Evolutionary conservation across 64 coral and sea anemone species (phyloP), one percentile per base, ranked within the genome.

Genomic region (Acropora tenuis): DNA sequence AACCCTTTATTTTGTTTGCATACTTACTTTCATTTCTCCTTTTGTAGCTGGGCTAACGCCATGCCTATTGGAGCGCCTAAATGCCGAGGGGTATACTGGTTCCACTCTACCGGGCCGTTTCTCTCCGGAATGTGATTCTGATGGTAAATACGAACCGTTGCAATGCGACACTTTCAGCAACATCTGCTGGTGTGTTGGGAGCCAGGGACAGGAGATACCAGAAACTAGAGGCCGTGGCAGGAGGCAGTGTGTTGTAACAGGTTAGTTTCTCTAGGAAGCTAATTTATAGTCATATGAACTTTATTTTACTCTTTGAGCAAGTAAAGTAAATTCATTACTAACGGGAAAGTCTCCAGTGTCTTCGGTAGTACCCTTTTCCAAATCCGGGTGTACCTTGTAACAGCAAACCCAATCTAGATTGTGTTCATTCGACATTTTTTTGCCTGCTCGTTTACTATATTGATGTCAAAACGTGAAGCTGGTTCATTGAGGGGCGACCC

Each of bases 41-140:
- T 16, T 76, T 66, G 6, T 7, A 97, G 95, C 95, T 91, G 95
- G 95, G 30, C 83, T 94, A 50, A 97, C 95, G 3, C 88, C 92
- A 40, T 97, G 95, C 71, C 84, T 90, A 41, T 88, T 78, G 69
- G 95, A 97, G 65, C 80, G 49, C 69, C 50, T 92, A 49, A 78
- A 45, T 47, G 75, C 91, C 43, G 74, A 85, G 48, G 91, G 80
- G 15, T 57, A 78, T 57, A 75, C 55, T 16, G 91, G 91, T 12
- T 77, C 69, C 19, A 61, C 57, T 42, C 75, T 92, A 60, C 82
- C 74, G 43, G 91, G 83, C 40, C 91, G 91, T 7, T 92, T 78
- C 67, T 41, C 77, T 17, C 78, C 91, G n/a, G 66, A 80, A 53
- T 92, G 91, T 87, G 91, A 92, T 46, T 53, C 4, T 41, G 59